phyloP scores from a whole-genome alignment of 1,140 invertebrate genomes.

The Drosophila kurseongensis region DNA sequence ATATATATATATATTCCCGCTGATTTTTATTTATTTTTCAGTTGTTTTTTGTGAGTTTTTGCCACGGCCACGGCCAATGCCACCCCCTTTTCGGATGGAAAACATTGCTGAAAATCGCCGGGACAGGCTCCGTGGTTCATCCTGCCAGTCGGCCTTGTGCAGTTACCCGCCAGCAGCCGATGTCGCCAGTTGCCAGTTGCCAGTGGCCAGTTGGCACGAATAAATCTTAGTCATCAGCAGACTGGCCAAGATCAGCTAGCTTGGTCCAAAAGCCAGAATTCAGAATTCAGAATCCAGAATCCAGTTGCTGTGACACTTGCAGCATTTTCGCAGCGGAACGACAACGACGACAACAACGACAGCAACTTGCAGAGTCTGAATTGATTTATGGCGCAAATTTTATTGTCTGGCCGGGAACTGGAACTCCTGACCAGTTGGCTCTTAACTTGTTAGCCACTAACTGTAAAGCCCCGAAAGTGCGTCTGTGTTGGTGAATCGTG shows the following conservation, averaged over 20 bases:
- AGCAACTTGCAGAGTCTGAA: slow-evolving; percentile 70
- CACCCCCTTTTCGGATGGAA: slow-evolving; percentile 59
- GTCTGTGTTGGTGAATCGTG: slow-evolving; percentile 71
- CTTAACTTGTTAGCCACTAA: slow-evolving; percentile 73
- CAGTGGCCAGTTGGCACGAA: slow-evolving; percentile 74
- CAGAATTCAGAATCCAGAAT: slow-evolving; percentile 13
- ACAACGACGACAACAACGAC: slow-evolving; percentile 39
- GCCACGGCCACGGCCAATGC: slow-evolving; percentile 75
- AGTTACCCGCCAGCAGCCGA: slow-evolving; percentile 82
- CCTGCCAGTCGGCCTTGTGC: slow-evolving; percentile 81
- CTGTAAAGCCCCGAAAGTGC: slow-evolving; percentile 68
- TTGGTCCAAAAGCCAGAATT: slow-evolving; percentile 20
- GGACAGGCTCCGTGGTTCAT: slow-evolving; percentile 83
- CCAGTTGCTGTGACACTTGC: slow-evolving; percentile 71
- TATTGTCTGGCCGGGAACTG: slow-evolving; percentile 71
- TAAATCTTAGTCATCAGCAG: slow-evolving; percentile 78
- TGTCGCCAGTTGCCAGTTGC: slow-evolving; percentile 80
- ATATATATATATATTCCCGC: slow-evolving; percentile 15
- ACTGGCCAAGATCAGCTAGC: slow-evolving; percentile 55
- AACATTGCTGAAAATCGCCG: slow-evolving; percentile 31
- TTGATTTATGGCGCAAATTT: slow-evolving; percentile 82
- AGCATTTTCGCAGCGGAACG: slow-evolving; percentile 44
- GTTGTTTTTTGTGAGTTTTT: slow-evolving; percentile 50
- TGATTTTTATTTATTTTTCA: slow-evolving; percentile 42
- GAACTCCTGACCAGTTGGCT: slow-evolving; percentile 53